phyloP scores from a whole-genome alignment of 2,113 vertebrate genomes.

The Cricetomys ansorgei region DNA sequence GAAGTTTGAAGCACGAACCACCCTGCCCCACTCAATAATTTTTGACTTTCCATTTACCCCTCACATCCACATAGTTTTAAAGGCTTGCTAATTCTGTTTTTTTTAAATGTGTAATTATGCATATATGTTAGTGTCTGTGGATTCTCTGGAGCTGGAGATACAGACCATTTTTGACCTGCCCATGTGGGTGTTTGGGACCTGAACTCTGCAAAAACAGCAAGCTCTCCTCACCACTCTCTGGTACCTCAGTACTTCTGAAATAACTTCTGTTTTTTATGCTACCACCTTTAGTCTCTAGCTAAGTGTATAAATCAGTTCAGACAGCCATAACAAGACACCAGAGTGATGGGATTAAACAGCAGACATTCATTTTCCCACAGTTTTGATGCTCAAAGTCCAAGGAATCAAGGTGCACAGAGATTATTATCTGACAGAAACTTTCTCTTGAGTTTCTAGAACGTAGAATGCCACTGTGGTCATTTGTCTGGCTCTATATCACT shows the following conservation, averaged over 20 bases:
- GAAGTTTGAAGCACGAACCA: too few species aligned
- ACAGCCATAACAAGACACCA: neutral
- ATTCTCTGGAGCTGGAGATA: too few species aligned
- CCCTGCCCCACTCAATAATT: neutral
- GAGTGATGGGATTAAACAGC: neutral
- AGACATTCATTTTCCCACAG: neutral
- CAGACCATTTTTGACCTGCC: neutral
- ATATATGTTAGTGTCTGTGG: neutral
- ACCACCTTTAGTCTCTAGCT: neutral
- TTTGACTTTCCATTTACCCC: constrained; percentile 22
- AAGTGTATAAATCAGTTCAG: neutral
- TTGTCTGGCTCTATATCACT: neutral
- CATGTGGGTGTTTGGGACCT: neutral
- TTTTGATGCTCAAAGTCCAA: neutral
- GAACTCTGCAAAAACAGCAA: neutral
- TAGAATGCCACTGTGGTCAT: neutral
- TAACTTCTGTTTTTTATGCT: constrained; percentile 16
- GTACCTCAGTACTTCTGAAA: neutral
- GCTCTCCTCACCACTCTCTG: neutral
- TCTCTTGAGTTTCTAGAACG: too few species aligned
- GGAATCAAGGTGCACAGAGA: neutral
- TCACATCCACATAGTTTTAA: constrained; percentile 17
- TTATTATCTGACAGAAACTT: too few species aligned
- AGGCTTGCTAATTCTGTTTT: neutral
- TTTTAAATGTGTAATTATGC: neutral